phyloP scores from a whole-genome alignment of 2,797 vertebrate genomes.

The Anomalospiza imberbis region DNA sequence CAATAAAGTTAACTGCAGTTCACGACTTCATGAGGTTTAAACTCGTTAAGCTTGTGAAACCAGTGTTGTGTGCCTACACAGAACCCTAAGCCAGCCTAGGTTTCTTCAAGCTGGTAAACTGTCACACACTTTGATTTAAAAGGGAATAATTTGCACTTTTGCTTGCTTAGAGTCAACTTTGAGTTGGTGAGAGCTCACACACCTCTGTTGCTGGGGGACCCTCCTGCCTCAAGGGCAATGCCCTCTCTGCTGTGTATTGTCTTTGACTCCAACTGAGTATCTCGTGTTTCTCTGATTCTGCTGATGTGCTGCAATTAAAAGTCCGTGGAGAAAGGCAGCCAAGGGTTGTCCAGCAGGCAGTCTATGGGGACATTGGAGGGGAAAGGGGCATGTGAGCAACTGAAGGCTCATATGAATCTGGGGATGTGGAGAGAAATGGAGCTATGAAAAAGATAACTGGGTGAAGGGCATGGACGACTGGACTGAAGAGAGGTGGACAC shows the following conservation, averaged over 20 bases:
- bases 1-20: not conserved
- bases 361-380: not conserved
- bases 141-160: not conserved
- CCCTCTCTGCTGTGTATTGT: not conserved
- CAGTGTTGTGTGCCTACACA: not conserved
- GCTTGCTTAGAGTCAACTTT: not conserved
- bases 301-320: not conserved
- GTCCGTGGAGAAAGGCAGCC: not conserved
- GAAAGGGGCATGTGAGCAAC: not conserved
- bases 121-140: not conserved
- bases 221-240: not conserved
- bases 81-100: not conserved
- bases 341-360: not conserved
- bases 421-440: not conserved
- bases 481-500: not conserved
- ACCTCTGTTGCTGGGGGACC: not conserved
- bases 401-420: fast-evolving
- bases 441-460: not conserved
- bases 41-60: not conserved
- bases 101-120: not conserved
- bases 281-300: not conserved
- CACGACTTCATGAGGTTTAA: not conserved
- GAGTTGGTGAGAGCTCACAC: not conserved
- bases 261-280: not conserved
- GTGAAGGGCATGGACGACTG: not conserved